Percentiles rank a stretch among this genome's conserved stretches.
These are phyloP conservation scores for Chanos chanos DNA, from an alignment of 2,797 vertebrate genomes.

Conservation along the genomic window DNA sequence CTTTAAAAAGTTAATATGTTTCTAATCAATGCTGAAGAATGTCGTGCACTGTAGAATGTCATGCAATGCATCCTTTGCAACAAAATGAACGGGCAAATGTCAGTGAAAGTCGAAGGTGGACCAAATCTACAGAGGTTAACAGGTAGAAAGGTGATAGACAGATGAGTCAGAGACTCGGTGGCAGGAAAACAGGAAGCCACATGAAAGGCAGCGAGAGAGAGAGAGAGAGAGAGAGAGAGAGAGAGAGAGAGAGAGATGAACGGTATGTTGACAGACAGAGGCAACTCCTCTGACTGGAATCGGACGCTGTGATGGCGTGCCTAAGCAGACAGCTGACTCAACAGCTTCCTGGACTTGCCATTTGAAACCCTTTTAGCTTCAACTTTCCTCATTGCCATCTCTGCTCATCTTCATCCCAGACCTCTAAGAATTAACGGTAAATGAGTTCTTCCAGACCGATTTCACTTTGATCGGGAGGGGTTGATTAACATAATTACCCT, in stretches of 20 bases:
- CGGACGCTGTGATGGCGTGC: neutral
- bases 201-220: constrained; percentile 10
- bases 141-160: too few relatives aligned
- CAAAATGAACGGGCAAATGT: constrained; percentile 6
- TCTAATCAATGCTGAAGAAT: too few relatives aligned
- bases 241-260: constrained; percentile 2
- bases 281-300: neutral
- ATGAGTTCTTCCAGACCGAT: neutral
- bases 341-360: constrained; percentile 12
- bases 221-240: constrained; percentile 6
- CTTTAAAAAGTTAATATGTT: too few relatives aligned
- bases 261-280: too few relatives aligned
- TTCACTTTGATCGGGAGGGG: constrained; percentile 10
- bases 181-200: too few relatives aligned
- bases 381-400: neutral
- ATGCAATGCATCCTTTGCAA: constrained; percentile 2
- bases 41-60: neutral
- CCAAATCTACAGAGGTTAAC: too few relatives aligned
- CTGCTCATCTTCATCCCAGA: neutral
- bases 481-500: neutral
- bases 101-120: constrained; percentile 28
- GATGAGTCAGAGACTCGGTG: too few relatives aligned
- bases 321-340: constrained; percentile 22
- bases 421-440: constrained; percentile 18
- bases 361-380: neutral